Conservation (phyloP, 2,888 invertebrate species). For the Ceriagrion tenellum region DNA sequence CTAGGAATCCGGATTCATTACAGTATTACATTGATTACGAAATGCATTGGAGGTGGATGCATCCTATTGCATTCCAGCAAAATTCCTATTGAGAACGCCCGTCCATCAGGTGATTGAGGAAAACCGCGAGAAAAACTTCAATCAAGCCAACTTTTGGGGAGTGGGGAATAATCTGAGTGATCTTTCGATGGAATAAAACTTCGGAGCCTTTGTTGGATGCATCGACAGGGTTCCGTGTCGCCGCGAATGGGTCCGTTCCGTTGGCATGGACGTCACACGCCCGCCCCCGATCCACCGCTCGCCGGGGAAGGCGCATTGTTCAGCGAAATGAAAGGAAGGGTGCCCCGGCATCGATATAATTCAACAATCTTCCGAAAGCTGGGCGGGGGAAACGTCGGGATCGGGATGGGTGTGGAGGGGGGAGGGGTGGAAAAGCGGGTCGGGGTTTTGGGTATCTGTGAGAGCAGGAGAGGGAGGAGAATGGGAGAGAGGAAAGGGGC, state of each 20-base stretch:
- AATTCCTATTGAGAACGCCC: background rate
- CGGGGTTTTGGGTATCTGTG: background rate
- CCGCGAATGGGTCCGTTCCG: background rate
- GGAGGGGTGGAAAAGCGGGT: background rate
- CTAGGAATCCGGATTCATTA: background rate
- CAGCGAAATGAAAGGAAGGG: constrained; percentile 14
- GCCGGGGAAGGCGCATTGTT: background rate
- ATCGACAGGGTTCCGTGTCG: background rate
- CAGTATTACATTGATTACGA: background rate
- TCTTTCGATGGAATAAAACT: background rate
- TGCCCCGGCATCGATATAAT: constrained; percentile 13
- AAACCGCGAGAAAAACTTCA: background rate
- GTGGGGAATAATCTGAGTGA: background rate
- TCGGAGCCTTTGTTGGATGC: background rate
- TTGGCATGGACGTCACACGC: background rate
- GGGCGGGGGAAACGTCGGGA: background rate
- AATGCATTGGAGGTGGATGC: background rate
- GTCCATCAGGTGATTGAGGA: background rate
- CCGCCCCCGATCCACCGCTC: background rate
- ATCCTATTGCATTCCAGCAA: background rate
- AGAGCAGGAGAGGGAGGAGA: background rate
- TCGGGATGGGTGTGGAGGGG: background rate
- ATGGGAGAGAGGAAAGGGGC: background rate
- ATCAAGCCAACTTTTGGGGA: background rate
- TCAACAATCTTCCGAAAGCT: constrained; percentile 38